phyloP scores from a whole-genome alignment of 2,888 invertebrate genomes.

The Tenthredo scrophulariae region DNA sequence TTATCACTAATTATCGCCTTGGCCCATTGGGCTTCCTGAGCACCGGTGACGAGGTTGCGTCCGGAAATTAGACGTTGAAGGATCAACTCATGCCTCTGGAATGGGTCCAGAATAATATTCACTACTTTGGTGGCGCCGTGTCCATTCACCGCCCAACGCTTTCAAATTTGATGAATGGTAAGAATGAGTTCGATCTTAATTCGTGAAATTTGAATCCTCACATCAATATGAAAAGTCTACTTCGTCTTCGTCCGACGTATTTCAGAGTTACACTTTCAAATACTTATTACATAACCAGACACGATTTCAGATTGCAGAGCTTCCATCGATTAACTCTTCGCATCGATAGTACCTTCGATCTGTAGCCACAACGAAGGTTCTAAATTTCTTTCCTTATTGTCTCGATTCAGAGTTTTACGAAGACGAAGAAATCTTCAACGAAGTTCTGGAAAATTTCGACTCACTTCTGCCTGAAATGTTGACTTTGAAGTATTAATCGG shows the following conservation, averaged over 20 bases:
- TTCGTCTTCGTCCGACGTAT: background rate
- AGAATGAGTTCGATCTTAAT: background rate
- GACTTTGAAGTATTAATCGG: background rate
- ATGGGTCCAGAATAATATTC: slow-evolving; percentile 26
- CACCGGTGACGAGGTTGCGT: slow-evolving; percentile 82
- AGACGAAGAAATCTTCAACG: background rate
- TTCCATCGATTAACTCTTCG: background rate
- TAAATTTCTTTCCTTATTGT: background rate
- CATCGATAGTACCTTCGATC: background rate
- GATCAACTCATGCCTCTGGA: slow-evolving; percentile 62
- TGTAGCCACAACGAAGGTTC: background rate
- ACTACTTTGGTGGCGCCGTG: slow-evolving; percentile 8
- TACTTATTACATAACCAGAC: background rate
- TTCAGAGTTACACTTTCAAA: background rate
- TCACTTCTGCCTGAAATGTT: background rate
- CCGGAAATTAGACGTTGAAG: slow-evolving; percentile 86
- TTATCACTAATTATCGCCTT: slow-evolving; percentile 61
- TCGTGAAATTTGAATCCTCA: background rate
- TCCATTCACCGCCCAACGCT: slow-evolving; percentile 7
- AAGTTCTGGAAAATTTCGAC: background rate
- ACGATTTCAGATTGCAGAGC: background rate
- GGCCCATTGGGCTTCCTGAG: slow-evolving; percentile 84
- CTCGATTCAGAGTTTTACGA: background rate
- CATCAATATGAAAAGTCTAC: background rate
- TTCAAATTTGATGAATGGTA: slow-evolving; percentile 12